A percentile compares a stretch with the other conserved stretches of the same genome.
phyloP scores from a whole-genome alignment of 2,797 vertebrate genomes.

The Myripristis murdjan region DNA sequence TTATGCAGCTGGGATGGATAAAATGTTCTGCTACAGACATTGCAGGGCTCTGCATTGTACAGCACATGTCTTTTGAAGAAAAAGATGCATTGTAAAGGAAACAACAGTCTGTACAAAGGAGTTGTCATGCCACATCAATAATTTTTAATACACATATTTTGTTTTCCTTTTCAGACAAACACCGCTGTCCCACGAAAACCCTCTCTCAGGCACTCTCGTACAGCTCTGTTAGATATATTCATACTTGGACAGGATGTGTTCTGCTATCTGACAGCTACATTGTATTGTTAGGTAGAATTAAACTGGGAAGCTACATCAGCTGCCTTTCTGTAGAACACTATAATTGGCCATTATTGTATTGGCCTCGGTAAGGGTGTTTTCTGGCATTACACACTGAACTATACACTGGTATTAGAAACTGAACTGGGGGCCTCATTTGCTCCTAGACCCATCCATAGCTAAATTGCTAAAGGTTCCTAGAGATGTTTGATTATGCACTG shows the following conservation, averaged over 20 bases:
- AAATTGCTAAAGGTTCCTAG: not conserved
- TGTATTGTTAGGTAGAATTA: constrained; percentile 37
- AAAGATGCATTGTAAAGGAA: no score
- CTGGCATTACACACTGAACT: constrained; percentile 5
- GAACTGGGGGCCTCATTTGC: constrained; percentile 12
- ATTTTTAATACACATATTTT: not conserved
- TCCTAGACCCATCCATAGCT: not conserved
- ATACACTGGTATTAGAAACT: no score
- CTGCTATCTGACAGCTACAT: constrained; percentile 22
- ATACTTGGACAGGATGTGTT: constrained; percentile 14
- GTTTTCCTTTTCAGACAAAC: not conserved
- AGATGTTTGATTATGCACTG: not conserved
- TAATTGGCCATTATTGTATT: constrained; percentile 51
- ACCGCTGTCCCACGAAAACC: constrained; percentile 6
- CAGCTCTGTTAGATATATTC: constrained; percentile 17
- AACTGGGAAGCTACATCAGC: constrained; percentile 47
- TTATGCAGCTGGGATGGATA: not conserved
- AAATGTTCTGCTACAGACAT: not conserved
- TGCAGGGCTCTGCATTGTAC: not conserved
- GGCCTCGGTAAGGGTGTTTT: constrained; percentile 22
- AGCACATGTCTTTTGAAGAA: constrained; percentile 3
- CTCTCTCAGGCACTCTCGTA: not conserved
- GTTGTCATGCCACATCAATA: no score
- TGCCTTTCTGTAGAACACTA: constrained; percentile 20
- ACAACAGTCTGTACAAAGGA: no score